Evolutionary conservation across 2,797 vertebrate genomes (phyloP), one percentile per base, ranked within the genome.

Genomic region (Babyrousa celebensis): DNA sequence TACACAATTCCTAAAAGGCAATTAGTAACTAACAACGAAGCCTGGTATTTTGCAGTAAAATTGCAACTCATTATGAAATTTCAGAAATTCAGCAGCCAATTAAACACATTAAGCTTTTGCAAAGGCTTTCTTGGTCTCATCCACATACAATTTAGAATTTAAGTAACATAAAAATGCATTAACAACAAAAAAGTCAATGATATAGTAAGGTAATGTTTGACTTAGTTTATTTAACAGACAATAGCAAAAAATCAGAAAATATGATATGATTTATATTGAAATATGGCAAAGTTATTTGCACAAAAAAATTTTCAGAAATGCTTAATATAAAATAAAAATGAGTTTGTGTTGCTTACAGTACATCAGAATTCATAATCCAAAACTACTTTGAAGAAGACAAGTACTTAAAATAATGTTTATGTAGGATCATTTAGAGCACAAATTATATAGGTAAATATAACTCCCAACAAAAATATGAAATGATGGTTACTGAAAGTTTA

Each of bases 401-500:
- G n/a, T 12, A 32, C 16, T 91, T 96, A 65, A 52, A 94, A 43
- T 79, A 71, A 75, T 58, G 68, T 3, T 68, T 79, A 17, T 6
- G 11, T 67, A 85, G 10, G 6, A 23, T 75, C 1, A 5, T 0
- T 88, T 83, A 89, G 2, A 1, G 77, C 15, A 92, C 23, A 3
- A 36, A 15, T 8, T 20, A 12, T 75, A 10, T 79, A 95, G 72
- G 27, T 56, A 86, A 94, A 75, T 60, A 1, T 86, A 85, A 2
- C 60, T 25, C 14, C 25, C 56, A 77, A 93, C 0, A 94, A 43
- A 95, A 96, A 85, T 56, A 54, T 36, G 21, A 70, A 75, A 77
- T 6, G 32, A 11, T 3, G 77, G 96, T 96, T 92, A 17, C 36
- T 78, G 27, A 95, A 96, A 94, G 1, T 93, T 97, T 96, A 60